Evolutionary conservation across 2,797 vertebrate genomes (phyloP).

Genomic region (Streptopelia turtur): DNA sequence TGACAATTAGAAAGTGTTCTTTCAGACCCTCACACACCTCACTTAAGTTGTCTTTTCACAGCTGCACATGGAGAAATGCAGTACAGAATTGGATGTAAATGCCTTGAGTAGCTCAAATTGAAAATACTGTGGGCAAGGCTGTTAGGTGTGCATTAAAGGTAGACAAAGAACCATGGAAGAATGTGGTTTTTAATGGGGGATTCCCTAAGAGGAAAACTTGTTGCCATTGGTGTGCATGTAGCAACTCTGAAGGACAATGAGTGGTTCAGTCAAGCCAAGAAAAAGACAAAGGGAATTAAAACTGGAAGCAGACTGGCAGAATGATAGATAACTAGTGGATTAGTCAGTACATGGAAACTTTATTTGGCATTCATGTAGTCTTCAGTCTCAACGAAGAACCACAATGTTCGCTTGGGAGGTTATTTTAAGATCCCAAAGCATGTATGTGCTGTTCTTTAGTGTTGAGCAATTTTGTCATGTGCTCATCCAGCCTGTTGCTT

Average conservation of each 20-base stretch:
- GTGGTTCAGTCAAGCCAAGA: background rate
- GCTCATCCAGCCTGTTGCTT: background rate
- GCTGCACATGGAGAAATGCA: background rate
- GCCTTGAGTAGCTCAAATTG: background rate
- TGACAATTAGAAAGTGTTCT: background rate
- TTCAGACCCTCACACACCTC: background rate
- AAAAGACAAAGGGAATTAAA: background rate
- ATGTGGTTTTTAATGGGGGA: background rate
- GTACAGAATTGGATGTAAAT: background rate
- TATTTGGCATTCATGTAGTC: slow-evolving; percentile 11
- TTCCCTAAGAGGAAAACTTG: background rate
- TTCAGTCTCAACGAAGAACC: background rate
- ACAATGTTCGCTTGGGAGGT: slow-evolving; percentile 45
- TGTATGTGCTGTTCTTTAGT: background rate
- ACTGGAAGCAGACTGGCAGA: background rate
- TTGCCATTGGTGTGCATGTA: background rate
- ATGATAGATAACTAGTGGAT: slow-evolving; percentile 11
- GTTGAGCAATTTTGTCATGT: background rate
- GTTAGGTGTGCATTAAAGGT: background rate
- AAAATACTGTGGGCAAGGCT: background rate
- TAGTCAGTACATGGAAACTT: slow-evolving; percentile 41
- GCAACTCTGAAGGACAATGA: background rate
- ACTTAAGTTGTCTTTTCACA: background rate
- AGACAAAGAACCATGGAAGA: background rate
- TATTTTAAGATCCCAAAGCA: slow-evolving; percentile 62